Percentiles rank a stretch among this genome's conserved stretches.
Evolutionary conservation across 2,888 invertebrate genomes (phyloP).

Genomic region (Lymantria monacha): DNA sequence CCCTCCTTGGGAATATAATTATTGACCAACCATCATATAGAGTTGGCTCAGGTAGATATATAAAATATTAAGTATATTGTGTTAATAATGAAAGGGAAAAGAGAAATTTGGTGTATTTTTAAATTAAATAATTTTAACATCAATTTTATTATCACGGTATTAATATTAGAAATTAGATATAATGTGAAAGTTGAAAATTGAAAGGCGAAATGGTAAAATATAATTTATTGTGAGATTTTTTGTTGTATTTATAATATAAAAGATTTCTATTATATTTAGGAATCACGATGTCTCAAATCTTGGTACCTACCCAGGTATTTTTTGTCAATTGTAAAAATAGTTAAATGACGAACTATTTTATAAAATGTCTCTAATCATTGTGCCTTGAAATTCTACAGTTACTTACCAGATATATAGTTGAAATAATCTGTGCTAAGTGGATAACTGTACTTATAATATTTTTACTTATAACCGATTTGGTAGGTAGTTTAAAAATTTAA

Average conservation of each 20-base stretch:
- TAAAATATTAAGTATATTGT: too few species aligned
- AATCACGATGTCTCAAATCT: slow-evolving; percentile 13
- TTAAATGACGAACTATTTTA: neutral
- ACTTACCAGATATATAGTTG: neutral
- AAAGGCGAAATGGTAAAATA: slow-evolving; percentile 1
- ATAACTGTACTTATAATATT: neutral
- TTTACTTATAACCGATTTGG: neutral
- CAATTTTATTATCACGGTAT: too few species aligned
- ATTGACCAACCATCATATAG: too few species aligned
- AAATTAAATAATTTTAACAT: too few species aligned
- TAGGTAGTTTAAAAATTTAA: neutral
- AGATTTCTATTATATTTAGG: slow-evolving; percentile 14
- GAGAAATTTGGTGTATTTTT: too few species aligned
- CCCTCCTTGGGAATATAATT: too few species aligned
- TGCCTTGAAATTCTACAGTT: neutral
- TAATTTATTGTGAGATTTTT: neutral
- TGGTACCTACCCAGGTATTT: neutral
- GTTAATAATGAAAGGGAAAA: too few species aligned
- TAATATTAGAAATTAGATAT: neutral
- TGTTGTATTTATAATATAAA: neutral
- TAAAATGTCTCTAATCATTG: neutral
- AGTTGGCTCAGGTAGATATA: too few species aligned
- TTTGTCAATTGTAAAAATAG: slow-evolving; percentile 7
- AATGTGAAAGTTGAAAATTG: slow-evolving; percentile 14
- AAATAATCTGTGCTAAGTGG: neutral